Conservation (phyloP, 2,113 vertebrate genomes). For the Pituophis catenifer region DNA sequence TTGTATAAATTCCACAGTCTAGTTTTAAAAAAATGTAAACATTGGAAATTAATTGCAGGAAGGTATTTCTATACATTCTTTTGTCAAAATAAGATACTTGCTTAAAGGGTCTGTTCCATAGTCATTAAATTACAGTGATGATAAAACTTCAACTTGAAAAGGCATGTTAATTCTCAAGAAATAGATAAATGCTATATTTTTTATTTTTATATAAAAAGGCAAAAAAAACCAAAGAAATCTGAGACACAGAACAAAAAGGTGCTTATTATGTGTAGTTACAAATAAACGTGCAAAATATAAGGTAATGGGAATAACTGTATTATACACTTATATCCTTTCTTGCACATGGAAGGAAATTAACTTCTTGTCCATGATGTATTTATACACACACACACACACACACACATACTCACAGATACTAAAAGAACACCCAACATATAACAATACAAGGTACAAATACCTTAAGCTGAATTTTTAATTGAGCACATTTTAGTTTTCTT, state of each 20-base stretch:
- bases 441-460: conserved; percentile 62
- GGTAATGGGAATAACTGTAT: conserved; percentile 40
- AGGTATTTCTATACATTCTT: conserved; percentile 79
- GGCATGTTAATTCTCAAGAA: conserved; percentile 20
- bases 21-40: conserved; percentile 82
- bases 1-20: conserved; percentile 75
- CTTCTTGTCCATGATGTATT: conserved; percentile 51
- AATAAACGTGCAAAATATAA: conserved; percentile 69
- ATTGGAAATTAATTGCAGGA: conserved; percentile 76
- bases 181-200: conserved; percentile 6
- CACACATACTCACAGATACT: background rate
- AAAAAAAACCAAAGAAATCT: conserved; percentile 43
- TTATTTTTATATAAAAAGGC: conserved; percentile 39
- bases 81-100: conserved; percentile 73
- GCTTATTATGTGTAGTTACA: conserved; percentile 60
- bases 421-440: conserved; percentile 63
- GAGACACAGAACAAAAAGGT: conserved; percentile 59
- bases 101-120: conserved; percentile 58
- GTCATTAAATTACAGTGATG: conserved; percentile 36
- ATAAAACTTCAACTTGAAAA: conserved; percentile 46
- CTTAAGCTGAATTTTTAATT: conserved; percentile 46
- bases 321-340: conserved; percentile 39
- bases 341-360: conserved; percentile 49
- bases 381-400: conserved; percentile 40
- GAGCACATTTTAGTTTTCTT: conserved; percentile 64